phyloP scores from a whole-genome alignment of 2,797 vertebrate genomes.

The Smutsia gigantea region DNA sequence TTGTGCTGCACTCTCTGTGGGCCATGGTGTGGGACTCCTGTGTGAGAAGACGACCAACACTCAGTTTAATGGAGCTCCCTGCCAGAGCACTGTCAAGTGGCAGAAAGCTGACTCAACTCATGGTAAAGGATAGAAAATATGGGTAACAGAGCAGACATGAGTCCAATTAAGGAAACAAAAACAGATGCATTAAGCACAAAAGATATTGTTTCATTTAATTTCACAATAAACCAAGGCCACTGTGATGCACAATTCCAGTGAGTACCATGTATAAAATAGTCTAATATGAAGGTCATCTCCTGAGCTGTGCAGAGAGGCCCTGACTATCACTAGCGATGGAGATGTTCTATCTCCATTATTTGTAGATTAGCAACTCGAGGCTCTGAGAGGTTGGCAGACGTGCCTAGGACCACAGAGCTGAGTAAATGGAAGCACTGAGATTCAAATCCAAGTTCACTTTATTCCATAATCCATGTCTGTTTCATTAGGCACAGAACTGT shows the following conservation, averaged over 20 bases:
- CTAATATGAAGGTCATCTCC: not conserved
- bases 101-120: not conserved
- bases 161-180: constrained; percentile 28
- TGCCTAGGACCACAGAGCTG: not conserved
- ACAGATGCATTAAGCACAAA: not conserved
- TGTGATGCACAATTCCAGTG: not conserved
- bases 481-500: not conserved
- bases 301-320: not conserved
- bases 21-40: not conserved
- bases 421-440: not conserved
- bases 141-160: not conserved
- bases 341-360: not conserved
- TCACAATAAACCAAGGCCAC: not conserved
- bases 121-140: not conserved
- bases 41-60: not conserved
- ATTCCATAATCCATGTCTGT: not conserved
- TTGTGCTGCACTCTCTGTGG: not conserved
- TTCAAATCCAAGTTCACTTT: not conserved
- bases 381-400: not conserved
- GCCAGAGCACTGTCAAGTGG: not conserved
- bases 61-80: not conserved
- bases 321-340: not conserved
- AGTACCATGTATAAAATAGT: not conserved
- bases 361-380: not conserved
- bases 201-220: not conserved